Percentiles rank a stretch among this genome's conserved stretches.
These are phyloP conservation scores for Microctenopoma stevenorrisi DNA, from an alignment of 2,797 vertebrate genomes.

Conservation along the genomic window DNA sequence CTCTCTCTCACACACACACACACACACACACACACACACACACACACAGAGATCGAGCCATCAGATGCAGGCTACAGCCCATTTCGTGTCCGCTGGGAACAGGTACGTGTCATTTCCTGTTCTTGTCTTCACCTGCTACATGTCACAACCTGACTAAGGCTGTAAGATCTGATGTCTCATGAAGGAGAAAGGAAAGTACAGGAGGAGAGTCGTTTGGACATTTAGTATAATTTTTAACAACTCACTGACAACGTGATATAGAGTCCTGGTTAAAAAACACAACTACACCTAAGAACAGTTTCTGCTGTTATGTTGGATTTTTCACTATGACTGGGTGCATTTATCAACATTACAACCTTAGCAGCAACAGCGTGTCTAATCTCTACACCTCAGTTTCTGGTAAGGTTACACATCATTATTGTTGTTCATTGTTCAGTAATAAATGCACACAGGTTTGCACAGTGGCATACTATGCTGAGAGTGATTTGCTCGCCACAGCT, in stretches of 20 bases:
- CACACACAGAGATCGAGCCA: conserved; percentile 57
- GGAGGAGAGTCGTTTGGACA: background rate
- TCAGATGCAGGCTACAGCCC: conserved; percentile 66
- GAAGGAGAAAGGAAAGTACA: background rate
- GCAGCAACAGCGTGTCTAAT: background rate
- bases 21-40: conserved; percentile 4
- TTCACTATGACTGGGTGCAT: background rate
- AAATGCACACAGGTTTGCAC: conserved; percentile 13
- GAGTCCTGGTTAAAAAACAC: background rate
- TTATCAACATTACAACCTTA: background rate
- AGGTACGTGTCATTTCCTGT: conserved; percentile 74
- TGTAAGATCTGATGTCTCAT: conserved; percentile 33
- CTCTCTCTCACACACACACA: background rate
- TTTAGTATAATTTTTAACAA: conserved; percentile 6
- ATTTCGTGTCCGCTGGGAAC: conserved; percentile 67
- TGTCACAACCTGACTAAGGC: conserved; percentile 56
- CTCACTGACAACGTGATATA: background rate
- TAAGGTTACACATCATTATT: conserved; percentile 29
- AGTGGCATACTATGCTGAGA: conserved; percentile 36
- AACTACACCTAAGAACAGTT: background rate
- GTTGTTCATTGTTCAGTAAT: conserved; percentile 13
- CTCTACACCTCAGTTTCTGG: background rate
- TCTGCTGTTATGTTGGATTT: conserved; percentile 4
- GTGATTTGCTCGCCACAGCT: conserved; percentile 33
- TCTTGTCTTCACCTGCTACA: conserved; percentile 70